Evolutionary conservation across 2,888 invertebrate genomes (phyloP), one percentile per base, ranked within the genome.

Genomic region (Embidobia sp.): DNA sequence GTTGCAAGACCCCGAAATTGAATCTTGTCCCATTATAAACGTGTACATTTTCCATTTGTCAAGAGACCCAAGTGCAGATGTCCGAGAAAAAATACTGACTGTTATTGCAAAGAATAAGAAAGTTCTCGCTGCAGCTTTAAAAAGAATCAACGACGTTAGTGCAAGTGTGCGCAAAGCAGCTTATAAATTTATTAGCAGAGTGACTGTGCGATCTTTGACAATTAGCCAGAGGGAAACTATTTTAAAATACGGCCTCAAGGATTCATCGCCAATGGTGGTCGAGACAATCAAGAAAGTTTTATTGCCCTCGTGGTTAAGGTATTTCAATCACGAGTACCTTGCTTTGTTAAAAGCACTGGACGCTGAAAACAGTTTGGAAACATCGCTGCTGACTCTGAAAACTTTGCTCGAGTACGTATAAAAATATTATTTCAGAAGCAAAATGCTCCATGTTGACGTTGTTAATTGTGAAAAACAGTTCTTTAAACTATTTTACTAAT

Each of bases 1-100:
- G 1, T 90, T 97, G 0, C 97, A 97, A 88, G 94, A 95, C 82
- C 96, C 96, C 0, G 91, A 90, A 53, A 93, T 95, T 83, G 92
- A 92, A 0, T 92, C 94, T 29, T 97, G 97, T 87, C 93, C 93
- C 0, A 94, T 97, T 0, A 93, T 96, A 0, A 92, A 93, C 79
- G 92, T 94, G 0, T 95, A 94, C 81, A 90, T 93, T 19, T 94
- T 92, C 84, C 94, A 95, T 78, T 91, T 95, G 89, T 91, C 92
- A 77, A 92, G 92, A 69, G 97, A 97, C 89, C 94, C 95, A 0
- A 94, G 93, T 79, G 90, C 94, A 10, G 94, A 94, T 51, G 96
- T 96, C 0, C 91, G 94, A 51, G 91, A 92, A 83, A 93, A 94
- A 0, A 93, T 95, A 74, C 91, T 97, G 33, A 92, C 93, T 82